Evolutionary conservation across 2,113 vertebrate genomes (phyloP), one percentile per base, ranked within the genome.

Genomic region (Cyanistes caeruleus): DNA sequence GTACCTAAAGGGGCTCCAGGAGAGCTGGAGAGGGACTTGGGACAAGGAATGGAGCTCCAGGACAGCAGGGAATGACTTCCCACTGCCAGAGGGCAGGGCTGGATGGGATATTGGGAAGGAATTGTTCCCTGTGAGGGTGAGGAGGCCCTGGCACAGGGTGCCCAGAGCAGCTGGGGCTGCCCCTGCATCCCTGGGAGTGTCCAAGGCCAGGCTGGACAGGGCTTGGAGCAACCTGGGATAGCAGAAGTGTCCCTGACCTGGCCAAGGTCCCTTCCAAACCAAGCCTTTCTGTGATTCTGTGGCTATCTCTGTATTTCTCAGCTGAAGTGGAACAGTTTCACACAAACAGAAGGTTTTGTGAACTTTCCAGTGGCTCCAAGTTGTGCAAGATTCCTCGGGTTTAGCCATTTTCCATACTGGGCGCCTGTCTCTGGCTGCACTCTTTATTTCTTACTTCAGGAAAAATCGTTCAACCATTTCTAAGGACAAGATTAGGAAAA

Each of bases 391-490:
- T 65, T 23, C 35, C 41, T 44, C 4, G 13, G 52, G 33, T 94
- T 95, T 53, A 73, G 82, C 91, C 75, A 10, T 83, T 96, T 95
- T 89, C 84, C 84, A 20, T 31, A 25, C 87, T 83, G 70, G 58
- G 81, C 1, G 9, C 53, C 74, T 63, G 89, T 72, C 87, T 95
- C 84, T 69, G 94, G 70, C 89, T 65, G 33, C 2, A 0, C 39
- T 69, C 37, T 92, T 70, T 77, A 39, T 74, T 86, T 90, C 72
- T 94, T 59, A 69, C 63, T 87, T 94, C 78, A 88, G 89, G 93
- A 90, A 93, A 96, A 94, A 70, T 51, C 87, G 37, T 82, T 85
- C 67, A 89, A 46, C 53, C 41, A 39, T 96, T 96, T 96, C 65
- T 80, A 91, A 95, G 87, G 73, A 62, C 27, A 76, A 87, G 84